phyloP scores from a whole-genome alignment of 2,888 invertebrate genomes.

The Graphium colonna region DNA sequence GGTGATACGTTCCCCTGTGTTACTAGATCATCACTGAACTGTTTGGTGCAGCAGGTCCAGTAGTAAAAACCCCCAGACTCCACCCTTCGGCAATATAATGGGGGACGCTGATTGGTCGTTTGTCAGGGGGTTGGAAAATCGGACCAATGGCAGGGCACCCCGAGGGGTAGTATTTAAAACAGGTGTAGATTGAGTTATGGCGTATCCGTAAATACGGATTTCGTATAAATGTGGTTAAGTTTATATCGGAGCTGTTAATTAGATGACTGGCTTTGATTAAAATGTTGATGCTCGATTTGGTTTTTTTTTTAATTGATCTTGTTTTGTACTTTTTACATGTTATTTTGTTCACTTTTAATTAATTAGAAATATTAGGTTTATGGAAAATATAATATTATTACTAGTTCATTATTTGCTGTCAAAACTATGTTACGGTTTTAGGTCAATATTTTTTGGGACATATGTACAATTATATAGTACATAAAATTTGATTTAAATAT shows the following conservation, averaged over 20 bases:
- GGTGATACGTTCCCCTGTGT: conserved; percentile 37
- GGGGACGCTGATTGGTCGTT: conserved; percentile 53
- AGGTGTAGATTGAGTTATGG: conserved; percentile 77
- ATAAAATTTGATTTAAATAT: too few species aligned
- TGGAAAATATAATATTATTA: too few species aligned
- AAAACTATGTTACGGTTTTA: too few species aligned
- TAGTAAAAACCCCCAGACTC: conserved; percentile 68
- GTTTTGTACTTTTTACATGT: conserved; percentile 3
- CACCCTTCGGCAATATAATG: conserved; percentile 58
- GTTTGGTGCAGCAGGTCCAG: conserved; percentile 59
- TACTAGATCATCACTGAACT: conserved; percentile 53
- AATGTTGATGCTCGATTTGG: conserved; percentile 17
- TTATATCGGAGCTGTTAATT: conserved; percentile 53
- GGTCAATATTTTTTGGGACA: too few species aligned
- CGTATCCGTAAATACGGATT: conserved; percentile 62
- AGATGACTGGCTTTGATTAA: conserved; percentile 42
- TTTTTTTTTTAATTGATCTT: conserved; percentile 11
- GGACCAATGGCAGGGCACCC: conserved; percentile 52
- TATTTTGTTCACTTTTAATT: background rate
- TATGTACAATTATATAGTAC: too few species aligned
- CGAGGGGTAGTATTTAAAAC: conserved; percentile 61
- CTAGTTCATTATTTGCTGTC: too few species aligned
- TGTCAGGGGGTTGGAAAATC: conserved; percentile 61
- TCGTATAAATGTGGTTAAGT: conserved; percentile 64
- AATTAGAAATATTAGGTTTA: too few species aligned